A percentile compares a stretch with the other conserved stretches of the same genome.
Evolutionary conservation across 2,113 vertebrate genomes (phyloP).

Genomic region (Toxotes chatareus): DNA sequence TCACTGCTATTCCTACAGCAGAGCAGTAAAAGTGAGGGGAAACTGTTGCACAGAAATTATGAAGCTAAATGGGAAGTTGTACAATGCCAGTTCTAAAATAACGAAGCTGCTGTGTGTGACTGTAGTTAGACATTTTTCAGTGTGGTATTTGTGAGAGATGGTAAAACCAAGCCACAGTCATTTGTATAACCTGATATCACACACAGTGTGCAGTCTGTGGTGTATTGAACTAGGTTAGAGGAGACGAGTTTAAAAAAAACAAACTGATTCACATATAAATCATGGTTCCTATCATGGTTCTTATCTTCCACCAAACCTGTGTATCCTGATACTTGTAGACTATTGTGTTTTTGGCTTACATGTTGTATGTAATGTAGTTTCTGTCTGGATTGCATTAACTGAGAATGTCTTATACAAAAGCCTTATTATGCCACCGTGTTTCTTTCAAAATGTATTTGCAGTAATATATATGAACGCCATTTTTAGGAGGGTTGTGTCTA

Average conservation of each 20-base stretch:
- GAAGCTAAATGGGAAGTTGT: constrained; percentile 12
- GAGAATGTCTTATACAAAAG: too few relatives aligned
- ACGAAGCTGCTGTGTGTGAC: background rate
- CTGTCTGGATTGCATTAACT: too few relatives aligned
- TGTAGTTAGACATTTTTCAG: background rate
- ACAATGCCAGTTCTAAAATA: background rate
- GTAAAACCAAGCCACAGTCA: background rate
- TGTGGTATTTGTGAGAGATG: background rate
- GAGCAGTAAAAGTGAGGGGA: constrained; percentile 22
- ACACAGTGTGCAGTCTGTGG: background rate
- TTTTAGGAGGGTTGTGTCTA: too few relatives aligned
- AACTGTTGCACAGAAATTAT: background rate
- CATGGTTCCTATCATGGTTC: background rate
- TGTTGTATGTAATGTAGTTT: background rate
- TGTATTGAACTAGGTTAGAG: background rate
- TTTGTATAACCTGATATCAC: constrained; percentile 9
- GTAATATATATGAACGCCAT: too few relatives aligned
- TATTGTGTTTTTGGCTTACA: too few relatives aligned
- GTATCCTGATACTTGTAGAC: too few relatives aligned
- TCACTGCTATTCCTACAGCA: constrained; percentile 14
- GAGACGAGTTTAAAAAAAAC: background rate
- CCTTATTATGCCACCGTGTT: too few relatives aligned
- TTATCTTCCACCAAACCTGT: background rate
- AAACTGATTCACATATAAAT: background rate
- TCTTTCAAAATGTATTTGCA: too few relatives aligned